Conservation (phyloP, 1,140 invertebrate genomes). For the Paralvinella palmiformis region DNA sequence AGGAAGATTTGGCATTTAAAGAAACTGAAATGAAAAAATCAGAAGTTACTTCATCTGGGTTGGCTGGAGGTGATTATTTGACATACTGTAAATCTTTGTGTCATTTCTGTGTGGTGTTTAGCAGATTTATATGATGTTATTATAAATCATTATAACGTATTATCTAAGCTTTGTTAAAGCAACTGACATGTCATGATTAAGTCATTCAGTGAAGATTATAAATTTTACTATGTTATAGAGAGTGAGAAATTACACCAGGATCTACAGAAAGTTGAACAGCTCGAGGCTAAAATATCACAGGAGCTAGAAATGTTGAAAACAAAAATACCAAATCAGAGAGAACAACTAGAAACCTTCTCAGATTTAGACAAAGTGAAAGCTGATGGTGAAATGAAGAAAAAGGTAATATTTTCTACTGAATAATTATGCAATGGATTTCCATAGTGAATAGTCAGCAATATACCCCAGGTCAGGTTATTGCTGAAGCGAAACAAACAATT, state of each 20-base stretch:
- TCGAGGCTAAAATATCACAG: constrained; percentile 56
- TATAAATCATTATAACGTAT: no score
- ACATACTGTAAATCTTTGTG: no score
- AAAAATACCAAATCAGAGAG: constrained; percentile 53
- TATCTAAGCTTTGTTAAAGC: no score
- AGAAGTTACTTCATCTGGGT: constrained; percentile 52
- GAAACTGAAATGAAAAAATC: constrained; percentile 57
- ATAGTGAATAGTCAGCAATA: no score
- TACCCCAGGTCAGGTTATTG: no score
- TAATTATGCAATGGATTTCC: no score
- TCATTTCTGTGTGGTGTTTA: no score
- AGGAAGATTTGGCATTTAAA: constrained; percentile 57
- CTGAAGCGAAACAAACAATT: no score
- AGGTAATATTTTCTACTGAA: no score
- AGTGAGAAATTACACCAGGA: constrained; percentile 54
- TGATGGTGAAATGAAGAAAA: constrained; percentile 52
- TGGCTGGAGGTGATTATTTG: constrained; percentile 46
- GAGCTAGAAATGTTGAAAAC: constrained; percentile 52
- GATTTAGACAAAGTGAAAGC: constrained; percentile 52
- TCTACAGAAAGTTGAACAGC: constrained; percentile 54
- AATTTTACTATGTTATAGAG: constrained; percentile 34
- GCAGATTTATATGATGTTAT: no score
- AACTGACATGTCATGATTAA: no score
- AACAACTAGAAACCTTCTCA: constrained; percentile 51
- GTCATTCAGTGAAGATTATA: no score